Percentiles rank a stretch among this genome's conserved stretches.
Conservation (phyloP, 1,140 invertebrate species). For the Caerostris extrusa region DNA sequence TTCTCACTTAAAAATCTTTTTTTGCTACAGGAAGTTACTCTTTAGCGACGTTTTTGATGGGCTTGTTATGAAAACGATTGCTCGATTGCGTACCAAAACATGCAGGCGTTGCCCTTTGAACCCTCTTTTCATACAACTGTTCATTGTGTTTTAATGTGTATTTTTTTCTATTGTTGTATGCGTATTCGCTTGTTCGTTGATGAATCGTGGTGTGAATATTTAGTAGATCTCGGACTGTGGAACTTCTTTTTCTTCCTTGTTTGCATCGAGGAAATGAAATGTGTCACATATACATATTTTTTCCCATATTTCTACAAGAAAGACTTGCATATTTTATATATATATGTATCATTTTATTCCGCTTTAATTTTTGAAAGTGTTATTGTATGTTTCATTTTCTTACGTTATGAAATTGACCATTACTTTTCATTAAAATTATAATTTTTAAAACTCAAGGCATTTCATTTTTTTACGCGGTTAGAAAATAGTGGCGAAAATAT, state of each 20-base stretch:
- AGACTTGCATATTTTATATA: neutral
- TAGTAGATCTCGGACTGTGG: neutral
- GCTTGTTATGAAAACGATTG: neutral
- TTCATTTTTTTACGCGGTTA: too few relatives aligned
- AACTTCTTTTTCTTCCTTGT: neutral
- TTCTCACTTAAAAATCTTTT: neutral
- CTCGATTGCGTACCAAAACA: neutral
- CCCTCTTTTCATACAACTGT: neutral
- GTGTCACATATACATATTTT: too few relatives aligned
- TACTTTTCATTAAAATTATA: too few relatives aligned
- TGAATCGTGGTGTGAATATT: neutral
- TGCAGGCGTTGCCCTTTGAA: slow-evolving; percentile 4
- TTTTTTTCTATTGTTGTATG: neutral
- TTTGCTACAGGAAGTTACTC: neutral
- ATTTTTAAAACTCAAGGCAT: too few relatives aligned
- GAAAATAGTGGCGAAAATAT: too few relatives aligned
- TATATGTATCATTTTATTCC: too few relatives aligned
- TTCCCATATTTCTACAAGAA: neutral
- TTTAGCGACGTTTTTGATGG: neutral
- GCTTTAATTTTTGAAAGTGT: too few relatives aligned
- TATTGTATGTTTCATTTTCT: too few relatives aligned
- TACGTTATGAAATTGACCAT: too few relatives aligned
- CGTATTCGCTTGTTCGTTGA: neutral
- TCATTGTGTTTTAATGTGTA: neutral
- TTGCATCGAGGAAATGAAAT: neutral